These are phyloP conservation scores for Xylocopa sonorina DNA, from an alignment of 1,140 invertebrate species.

Conservation along the genomic window DNA sequence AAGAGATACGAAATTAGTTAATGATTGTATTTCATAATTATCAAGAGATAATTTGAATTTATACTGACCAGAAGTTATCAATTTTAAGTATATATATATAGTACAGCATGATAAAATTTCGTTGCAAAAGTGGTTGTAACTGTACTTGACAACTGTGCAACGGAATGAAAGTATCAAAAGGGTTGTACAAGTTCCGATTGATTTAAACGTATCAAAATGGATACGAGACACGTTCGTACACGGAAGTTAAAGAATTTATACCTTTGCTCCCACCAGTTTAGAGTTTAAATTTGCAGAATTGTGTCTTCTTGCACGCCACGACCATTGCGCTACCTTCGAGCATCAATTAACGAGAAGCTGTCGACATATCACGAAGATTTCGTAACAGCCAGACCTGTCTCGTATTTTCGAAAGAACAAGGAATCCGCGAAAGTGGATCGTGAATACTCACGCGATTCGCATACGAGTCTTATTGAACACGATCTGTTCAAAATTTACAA, in stretches of 20 bases:
- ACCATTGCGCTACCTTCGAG: constrained; percentile 13
- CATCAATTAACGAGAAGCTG: not conserved
- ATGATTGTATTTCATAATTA: no score
- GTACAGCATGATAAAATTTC: no score
- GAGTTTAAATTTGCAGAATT: constrained; percentile 41
- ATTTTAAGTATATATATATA: no score
- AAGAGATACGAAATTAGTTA: no score
- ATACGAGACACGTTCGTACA: not conserved
- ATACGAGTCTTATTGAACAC: not conserved
- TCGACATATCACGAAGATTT: constrained; percentile 38
- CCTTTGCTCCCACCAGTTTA: constrained; percentile 39
- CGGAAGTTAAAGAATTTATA: not conserved
- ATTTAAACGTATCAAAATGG: not conserved
- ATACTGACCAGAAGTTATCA: no score
- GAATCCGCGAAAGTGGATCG: constrained; percentile 36
- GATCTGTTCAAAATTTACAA: not conserved
- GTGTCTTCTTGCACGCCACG: constrained; percentile 52
- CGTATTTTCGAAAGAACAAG: constrained; percentile 15
- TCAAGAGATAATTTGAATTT: no score
- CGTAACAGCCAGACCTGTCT: constrained; percentile 16
- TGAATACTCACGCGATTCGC: constrained; percentile 41
- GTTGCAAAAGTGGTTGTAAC: no score
- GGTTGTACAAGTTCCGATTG: not conserved
- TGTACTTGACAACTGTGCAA: not conserved
- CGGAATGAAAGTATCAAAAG: not conserved